These are phyloP conservation scores for Lithophane semibrunnea DNA, from an alignment of 2,888 invertebrate species.

Conservation along the genomic window DNA sequence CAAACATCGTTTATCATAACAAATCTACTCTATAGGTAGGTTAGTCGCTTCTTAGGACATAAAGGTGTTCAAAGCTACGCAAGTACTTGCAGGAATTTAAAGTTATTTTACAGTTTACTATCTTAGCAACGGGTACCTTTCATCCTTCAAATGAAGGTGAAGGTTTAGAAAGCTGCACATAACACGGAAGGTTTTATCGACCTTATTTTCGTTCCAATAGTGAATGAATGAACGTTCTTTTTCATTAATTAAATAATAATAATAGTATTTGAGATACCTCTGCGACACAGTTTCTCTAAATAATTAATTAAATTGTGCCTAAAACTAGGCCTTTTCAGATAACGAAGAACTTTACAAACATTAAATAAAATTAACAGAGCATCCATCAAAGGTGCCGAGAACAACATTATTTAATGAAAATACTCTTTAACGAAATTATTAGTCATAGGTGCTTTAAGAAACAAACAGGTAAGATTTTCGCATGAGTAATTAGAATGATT, in stretches of 20 bases:
- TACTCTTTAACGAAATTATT: background rate
- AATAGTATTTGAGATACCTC: background rate
- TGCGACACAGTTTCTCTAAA: background rate
- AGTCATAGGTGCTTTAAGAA: background rate
- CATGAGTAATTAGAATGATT: too few relatives aligned
- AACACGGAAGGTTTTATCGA: conserved; percentile 13
- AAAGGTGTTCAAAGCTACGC: too few relatives aligned
- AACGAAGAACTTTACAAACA: background rate
- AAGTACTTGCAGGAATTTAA: too few relatives aligned
- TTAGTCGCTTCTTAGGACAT: too few relatives aligned
- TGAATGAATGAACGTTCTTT: conserved; percentile 1
- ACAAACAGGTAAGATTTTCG: background rate
- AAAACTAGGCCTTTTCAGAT: too few relatives aligned
- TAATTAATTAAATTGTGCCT: background rate
- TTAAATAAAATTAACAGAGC: background rate
- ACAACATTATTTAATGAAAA: background rate
- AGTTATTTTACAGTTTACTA: too few relatives aligned
- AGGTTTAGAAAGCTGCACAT: too few relatives aligned
- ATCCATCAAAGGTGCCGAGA: background rate
- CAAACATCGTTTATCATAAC: too few relatives aligned
- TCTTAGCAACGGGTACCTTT: too few relatives aligned
- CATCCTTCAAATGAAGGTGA: too few relatives aligned
- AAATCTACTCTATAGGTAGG: too few relatives aligned
- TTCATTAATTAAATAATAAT: conserved; percentile 1
- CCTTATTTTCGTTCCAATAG: background rate